Base-by-base conservation (phyloP, 2,888 invertebrate genomes). In the Metalampra italica region DNA sequence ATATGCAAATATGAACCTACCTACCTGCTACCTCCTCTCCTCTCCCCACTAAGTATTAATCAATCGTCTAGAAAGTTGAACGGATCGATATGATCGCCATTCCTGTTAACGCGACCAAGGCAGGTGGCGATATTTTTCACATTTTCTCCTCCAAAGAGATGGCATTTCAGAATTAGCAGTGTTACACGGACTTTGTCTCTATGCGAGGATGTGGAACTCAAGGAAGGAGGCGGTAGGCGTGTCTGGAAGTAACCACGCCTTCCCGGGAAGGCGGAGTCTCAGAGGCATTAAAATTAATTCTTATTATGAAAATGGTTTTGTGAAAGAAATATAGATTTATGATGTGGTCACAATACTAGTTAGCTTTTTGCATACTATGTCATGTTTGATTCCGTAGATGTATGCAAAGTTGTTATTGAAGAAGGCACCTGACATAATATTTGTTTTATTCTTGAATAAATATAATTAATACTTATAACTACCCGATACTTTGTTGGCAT, bases 21-120 rank as follows among this genome's bases (percentile, higher is more conserved):
- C 3, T 22, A 22, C 3, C 3, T 22, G 22, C 22, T 22, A 22
- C 22, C 5, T 22, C 12, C 36, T 41, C 43, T 45, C 46, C 42
- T 45, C 43, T 22, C 50, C 53, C 51, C 41, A 53, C 43, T 58
- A 67, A 67, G 71, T 73, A 75, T 74, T 65, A 78, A 87, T 84
- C 86, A 88, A 85, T 86, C 76, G 88, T 88, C 88, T 88, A 83
- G 79, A 86, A 88, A 88, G 81, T 88, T 89, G 53, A 49, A 40
- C 53, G 68, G 78, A 86, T 89, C 88, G 70, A 88, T 88, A 88
- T 69, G 56, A 79, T 83, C 75, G 70, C 76, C 75, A 78, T 71
- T 70, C 71, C 66, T 63, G 62, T 52, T 56, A 63, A 80, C 53
- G 54, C 77, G 60, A 55, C 75, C 56, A 55, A 66, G 56, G 63